These are phyloP conservation scores for Chrysolina haemoptera DNA, from an alignment of 2,888 invertebrate species.

Conservation along the genomic window DNA sequence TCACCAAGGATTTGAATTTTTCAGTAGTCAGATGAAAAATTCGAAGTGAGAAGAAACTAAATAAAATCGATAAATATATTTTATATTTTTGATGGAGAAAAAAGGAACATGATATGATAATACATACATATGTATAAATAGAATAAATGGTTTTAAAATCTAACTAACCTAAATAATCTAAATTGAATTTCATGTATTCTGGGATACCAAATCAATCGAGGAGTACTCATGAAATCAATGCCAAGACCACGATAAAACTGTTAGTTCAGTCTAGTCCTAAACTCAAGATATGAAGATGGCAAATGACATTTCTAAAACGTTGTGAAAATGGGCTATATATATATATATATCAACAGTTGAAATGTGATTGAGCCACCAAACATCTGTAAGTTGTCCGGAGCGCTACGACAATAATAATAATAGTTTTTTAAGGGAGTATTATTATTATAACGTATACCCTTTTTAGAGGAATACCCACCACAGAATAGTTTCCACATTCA, in stretches of 20 bases:
- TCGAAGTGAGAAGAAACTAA: neutral
- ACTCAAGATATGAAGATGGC: too few species aligned
- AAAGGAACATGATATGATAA: conserved; percentile 31
- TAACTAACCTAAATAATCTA: conserved; percentile 20
- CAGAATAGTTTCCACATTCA: neutral
- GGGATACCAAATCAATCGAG: conserved; percentile 13
- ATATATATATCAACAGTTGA: too few species aligned
- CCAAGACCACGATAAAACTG: neutral
- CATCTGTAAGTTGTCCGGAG: too few species aligned
- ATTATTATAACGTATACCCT: too few species aligned
- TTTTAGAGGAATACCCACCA: too few species aligned
- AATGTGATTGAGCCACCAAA: too few species aligned
- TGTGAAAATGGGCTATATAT: too few species aligned
- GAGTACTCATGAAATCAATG: conserved; percentile 7
- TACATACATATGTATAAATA: conserved; percentile 21
- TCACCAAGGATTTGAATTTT: too few species aligned
- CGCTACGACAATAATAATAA: too few species aligned
- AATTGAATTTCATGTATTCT: conserved; percentile 8
- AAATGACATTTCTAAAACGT: too few species aligned
- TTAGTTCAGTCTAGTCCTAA: too few species aligned
- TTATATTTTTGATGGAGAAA: conserved; percentile 25
- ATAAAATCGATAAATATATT: conserved; percentile 26
- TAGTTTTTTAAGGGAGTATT: too few species aligned
- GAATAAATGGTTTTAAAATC: conserved; percentile 21
- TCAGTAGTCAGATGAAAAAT: neutral